Base-by-base conservation (phyloP, 2,797 vertebrate genomes). In the Hapalemur alaotrensis region DNA sequence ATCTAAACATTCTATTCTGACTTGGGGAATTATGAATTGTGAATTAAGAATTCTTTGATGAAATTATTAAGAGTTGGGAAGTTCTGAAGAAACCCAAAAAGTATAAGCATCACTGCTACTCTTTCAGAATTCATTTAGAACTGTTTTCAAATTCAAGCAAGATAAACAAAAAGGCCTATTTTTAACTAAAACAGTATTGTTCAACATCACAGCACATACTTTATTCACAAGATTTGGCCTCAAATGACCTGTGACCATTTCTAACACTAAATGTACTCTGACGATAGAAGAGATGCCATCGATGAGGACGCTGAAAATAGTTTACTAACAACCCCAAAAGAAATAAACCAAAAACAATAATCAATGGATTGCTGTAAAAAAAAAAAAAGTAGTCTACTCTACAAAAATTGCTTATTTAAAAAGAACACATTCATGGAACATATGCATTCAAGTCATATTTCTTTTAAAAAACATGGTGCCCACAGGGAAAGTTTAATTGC, bases 311-410 rank as follows among this genome's bases (percentile, higher is more conserved):
- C 5, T n/a, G 11, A 93, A 95, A 95, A 90, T 30, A 88, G 90
- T 57, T 48, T 78, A 81, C 38, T 48, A 93, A 57, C 23, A 89
- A 83, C 35, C 48, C 41, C 81, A 90, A 93, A 96, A 76, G 50
- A 90, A 95, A 75, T 82, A 88, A 90, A 65, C 52, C 35, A 72
- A 50, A 88, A 95, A 79, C 28, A 96, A 59, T 38, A 57, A 81
- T 25, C n/a, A 83, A 84, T 92, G 30, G 41, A 52, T 84, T 75
- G n/a, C 8, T 7, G 32, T 9, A 2, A 4, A 9, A 43, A 43
- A 43, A 3, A 30, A 50, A 52, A 67, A 70, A 1, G 32, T 65
- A 81, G n/a, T 25, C 79, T 67, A 67, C 32, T 25, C 79, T 67
- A 67, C 32, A 80, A 70, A 88, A 73, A 41, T 4, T 18, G 11